Evolutionary conservation across 2,888 invertebrate genomes (phyloP), one percentile per base, ranked within the genome.

Genomic region (Latrodectus elegans): DNA sequence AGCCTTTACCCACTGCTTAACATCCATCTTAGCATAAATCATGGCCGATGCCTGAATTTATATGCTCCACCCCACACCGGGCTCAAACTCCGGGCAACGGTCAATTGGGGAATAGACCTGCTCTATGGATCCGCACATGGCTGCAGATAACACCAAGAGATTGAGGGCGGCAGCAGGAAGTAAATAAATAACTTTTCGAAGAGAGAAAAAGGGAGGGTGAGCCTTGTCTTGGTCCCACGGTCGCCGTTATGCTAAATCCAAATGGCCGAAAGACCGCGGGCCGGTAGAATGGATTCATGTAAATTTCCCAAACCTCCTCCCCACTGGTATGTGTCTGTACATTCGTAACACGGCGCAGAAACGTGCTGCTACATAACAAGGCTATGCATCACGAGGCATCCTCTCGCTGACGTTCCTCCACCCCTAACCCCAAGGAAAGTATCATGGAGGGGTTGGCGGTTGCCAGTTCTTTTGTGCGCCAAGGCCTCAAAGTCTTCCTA

Each of bases 241-340:
- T 67, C 81, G 86, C 81, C 86, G 86, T 86, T 86, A 86, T 86
- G 86, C 81, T 86, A 86, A 86, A 86, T 86, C 86, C 81, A 74
- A 79, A 73, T 72, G 78, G 84, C 73, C 84, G 78, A 60, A 77
- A 77, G 53, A 22, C 15, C 74, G 84, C 49, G 79, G 79, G 65
- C 80, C 81, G 65, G 86, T 76, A 74, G 53, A 84, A 78, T 77
- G 84, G 84, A 73, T 84, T 84, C 86, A 86, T 86, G 86, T 86
- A 86, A 86, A 86, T 86, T 86, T 79, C 74, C 38, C 64, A 64
- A 38, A n/a, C 74, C 55, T 6, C 12, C 81, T 38, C 80, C 65
- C 72, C n/a, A 15, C n/a, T 8, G n/a, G 70, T 65, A 75, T 79
- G 53, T 84, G 60, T 70, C 68, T 74, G 84, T 79, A 74, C 74